These are phyloP conservation scores for Siniperca scherzeri DNA, from an alignment of 2,797 vertebrate species.

Conservation along the genomic window DNA sequence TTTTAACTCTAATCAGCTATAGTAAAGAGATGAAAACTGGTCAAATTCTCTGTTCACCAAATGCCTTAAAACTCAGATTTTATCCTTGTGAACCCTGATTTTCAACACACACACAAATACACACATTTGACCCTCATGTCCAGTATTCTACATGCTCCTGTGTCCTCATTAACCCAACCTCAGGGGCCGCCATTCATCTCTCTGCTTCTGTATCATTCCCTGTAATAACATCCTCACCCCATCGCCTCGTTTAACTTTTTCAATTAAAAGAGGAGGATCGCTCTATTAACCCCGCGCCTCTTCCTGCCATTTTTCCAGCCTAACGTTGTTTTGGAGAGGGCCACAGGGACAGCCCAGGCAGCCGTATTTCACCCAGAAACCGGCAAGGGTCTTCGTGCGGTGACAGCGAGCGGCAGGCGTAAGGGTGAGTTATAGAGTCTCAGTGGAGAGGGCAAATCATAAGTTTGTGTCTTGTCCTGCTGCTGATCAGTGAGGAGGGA, in stretches of 20 bases:
- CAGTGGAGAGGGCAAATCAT: constrained; percentile 64
- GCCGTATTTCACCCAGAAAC: constrained; percentile 61
- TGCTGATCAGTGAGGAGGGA: constrained; percentile 31
- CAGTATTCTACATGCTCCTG: constrained; percentile 48
- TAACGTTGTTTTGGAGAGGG: constrained; percentile 69
- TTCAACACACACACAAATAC: constrained; percentile 24
- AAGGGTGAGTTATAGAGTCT: constrained; percentile 70
- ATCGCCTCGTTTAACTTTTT: constrained; percentile 76
- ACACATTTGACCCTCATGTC: constrained; percentile 55
- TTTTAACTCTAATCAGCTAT: neutral
- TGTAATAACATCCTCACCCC: constrained; percentile 69
- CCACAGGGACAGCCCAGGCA: constrained; percentile 50
- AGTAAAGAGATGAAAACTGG: neutral
- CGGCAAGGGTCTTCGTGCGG: neutral
- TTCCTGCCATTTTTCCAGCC: constrained; percentile 70
- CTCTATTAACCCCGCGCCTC: constrained; percentile 78
- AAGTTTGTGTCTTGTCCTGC: constrained; percentile 55
- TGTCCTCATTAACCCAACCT: constrained; percentile 78
- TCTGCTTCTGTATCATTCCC: constrained; percentile 36
- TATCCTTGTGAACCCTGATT: constrained; percentile 19
- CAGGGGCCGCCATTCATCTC: constrained; percentile 73
- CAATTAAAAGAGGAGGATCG: constrained; percentile 78
- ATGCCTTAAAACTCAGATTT: constrained; percentile 5
- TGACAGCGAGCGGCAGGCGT: constrained; percentile 58
- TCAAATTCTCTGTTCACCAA: neutral